Conservation (phyloP, 2,797 vertebrate genomes). For the Coccyzus lansbergi region DNA sequence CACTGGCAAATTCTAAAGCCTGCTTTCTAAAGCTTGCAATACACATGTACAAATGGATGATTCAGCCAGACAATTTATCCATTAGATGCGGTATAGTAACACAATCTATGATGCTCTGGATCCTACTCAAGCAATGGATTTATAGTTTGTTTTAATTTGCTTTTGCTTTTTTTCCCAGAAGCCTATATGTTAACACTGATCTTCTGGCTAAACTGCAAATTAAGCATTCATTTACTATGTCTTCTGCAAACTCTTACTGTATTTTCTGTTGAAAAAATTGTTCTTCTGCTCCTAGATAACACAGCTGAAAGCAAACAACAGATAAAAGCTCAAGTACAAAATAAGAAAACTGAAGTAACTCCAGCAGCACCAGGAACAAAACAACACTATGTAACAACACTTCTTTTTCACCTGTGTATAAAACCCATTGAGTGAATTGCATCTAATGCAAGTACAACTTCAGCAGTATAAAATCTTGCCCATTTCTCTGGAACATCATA, state of each 20-base stretch:
- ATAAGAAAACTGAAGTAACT: background rate
- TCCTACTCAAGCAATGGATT: background rate
- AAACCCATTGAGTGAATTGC: slow-evolving; percentile 99
- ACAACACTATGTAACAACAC: background rate
- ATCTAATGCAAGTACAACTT: slow-evolving; percentile 96
- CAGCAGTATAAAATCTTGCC: slow-evolving; percentile 98
- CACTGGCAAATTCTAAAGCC: background rate
- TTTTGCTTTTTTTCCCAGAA: background rate
- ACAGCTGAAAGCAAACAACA: background rate
- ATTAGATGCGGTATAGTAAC: background rate
- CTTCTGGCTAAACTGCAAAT: background rate
- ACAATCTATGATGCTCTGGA: background rate
- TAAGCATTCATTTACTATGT: background rate
- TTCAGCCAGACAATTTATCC: background rate
- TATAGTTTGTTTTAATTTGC: background rate
- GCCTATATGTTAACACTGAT: background rate
- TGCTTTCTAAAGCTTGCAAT: background rate
- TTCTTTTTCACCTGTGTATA: slow-evolving; percentile 90
- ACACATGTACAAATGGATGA: background rate
- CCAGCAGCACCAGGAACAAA: background rate
- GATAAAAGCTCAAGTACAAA: background rate
- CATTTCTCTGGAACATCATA: slow-evolving; percentile 98
- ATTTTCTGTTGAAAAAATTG: background rate
- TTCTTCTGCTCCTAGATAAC: background rate
- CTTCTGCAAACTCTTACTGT: background rate